These are phyloP conservation scores for Silurus aristotelis DNA, from an alignment of 2,797 vertebrate species.

Conservation along the genomic window DNA sequence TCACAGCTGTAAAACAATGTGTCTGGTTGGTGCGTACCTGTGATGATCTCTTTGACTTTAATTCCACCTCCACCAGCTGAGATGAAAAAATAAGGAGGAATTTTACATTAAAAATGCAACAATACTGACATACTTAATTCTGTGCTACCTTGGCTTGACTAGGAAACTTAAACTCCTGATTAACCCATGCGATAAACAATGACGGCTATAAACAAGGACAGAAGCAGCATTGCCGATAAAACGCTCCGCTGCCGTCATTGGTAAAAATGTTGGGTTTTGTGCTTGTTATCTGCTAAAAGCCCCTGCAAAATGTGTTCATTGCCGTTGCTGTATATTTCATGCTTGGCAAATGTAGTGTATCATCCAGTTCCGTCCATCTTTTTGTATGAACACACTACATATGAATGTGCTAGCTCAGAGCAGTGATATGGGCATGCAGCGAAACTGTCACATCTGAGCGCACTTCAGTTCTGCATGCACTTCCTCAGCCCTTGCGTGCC, in stretches of 20 bases:
- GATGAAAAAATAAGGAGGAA: not conserved
- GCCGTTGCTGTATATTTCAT: not conserved
- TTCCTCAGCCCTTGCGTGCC: not conserved
- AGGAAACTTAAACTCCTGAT: not conserved
- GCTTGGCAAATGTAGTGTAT: not conserved
- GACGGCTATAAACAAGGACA: not conserved
- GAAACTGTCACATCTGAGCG: not conserved
- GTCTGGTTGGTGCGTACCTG: conserved; percentile 44
- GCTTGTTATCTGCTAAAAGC: not conserved
- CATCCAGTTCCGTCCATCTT: not conserved
- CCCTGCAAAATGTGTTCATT: no score
- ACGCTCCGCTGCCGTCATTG: not conserved
- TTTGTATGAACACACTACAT: not conserved
- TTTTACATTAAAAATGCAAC: not conserved
- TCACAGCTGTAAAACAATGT: not conserved
- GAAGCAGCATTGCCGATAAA: not conserved
- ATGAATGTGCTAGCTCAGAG: not conserved
- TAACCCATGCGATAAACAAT: not conserved
- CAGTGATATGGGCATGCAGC: not conserved
- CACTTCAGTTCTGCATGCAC: not conserved
- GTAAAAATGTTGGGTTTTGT: not conserved
- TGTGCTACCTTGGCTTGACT: not conserved
- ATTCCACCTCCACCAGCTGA: conserved; percentile 53
- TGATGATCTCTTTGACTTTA: conserved; percentile 59
- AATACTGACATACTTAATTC: not conserved